Evolutionary conservation across 35 echinoderm and acorn worm genomes (phyloP).

Genomic region (Lytechinus variegatus): DNA sequence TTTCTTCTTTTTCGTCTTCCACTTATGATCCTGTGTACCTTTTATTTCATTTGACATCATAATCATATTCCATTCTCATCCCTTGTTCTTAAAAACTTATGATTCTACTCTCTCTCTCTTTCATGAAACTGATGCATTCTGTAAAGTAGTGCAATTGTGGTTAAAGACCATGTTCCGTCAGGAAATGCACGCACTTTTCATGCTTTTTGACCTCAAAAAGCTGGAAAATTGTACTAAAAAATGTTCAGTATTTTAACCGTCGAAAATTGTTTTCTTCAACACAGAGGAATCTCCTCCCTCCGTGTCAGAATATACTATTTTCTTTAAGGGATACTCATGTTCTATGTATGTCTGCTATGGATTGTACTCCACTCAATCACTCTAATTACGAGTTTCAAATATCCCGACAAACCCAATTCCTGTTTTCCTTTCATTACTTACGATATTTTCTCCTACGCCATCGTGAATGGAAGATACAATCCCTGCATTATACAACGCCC

Average conservation of each 20-base stretch:
- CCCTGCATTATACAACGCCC: background rate
- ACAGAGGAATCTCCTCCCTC: background rate
- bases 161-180: too few relatives aligned
- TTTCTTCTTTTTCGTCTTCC: too few relatives aligned
- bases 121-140: too few relatives aligned
- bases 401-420: slow-evolving; percentile 42
- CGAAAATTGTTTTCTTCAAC: background rate
- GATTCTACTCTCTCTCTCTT: too few relatives aligned
- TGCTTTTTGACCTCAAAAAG: too few relatives aligned
- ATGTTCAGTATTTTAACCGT: background rate
- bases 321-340: background rate
- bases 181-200: too few relatives aligned
- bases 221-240: background rate
- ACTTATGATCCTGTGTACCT: too few relatives aligned
- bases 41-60: too few relatives aligned
- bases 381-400: slow-evolving; percentile 53
- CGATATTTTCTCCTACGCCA: background rate
- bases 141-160: too few relatives aligned
- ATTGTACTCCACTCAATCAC: slow-evolving; percentile 20
- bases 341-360: slow-evolving; percentile 16
- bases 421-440: slow-evolving; percentile 58
- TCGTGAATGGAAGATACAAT: background rate
- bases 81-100: too few relatives aligned
- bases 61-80: too few relatives aligned
- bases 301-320: slow-evolving; percentile 2